phyloP scores from a whole-genome alignment of 2,888 invertebrate genomes.

The Apotomis capreana region DNA sequence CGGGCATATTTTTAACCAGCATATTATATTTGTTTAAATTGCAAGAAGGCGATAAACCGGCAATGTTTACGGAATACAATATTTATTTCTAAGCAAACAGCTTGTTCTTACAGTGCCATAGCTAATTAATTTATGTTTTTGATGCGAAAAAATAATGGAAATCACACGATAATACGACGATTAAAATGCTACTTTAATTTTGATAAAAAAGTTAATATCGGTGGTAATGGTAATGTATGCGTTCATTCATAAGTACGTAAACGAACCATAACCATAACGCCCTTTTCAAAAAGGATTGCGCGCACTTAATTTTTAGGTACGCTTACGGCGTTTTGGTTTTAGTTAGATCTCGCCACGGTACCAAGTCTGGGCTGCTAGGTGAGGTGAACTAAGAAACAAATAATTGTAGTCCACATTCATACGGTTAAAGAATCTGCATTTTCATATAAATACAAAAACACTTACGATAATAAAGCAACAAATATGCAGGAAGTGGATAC shows the following conservation, averaged over 20 bases:
- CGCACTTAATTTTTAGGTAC: neutral
- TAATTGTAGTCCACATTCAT: neutral
- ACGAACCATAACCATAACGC: constrained; percentile 35
- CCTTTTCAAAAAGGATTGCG: constrained; percentile 20
- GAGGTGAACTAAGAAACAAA: neutral
- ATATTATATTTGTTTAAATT: too few relatives aligned
- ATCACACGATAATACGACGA: constrained; percentile 23
- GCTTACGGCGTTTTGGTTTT: neutral
- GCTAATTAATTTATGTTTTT: neutral
- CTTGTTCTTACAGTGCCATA: neutral
- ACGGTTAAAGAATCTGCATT: neutral
- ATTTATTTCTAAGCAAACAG: too few relatives aligned
- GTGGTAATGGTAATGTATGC: constrained; percentile 10
- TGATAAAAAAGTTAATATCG: constrained; percentile 34
- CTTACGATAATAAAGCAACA: too few relatives aligned
- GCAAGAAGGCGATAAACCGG: too few relatives aligned
- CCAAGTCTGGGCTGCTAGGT: neutral
- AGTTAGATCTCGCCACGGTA: neutral
- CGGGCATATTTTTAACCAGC: too few relatives aligned
- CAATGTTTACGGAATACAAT: too few relatives aligned
- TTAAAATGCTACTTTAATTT: constrained; percentile 38
- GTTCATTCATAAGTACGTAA: constrained; percentile 29
- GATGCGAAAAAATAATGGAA: constrained; percentile 15
- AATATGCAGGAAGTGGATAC: too few relatives aligned
- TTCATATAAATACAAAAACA: too few relatives aligned